A percentile compares a stretch with the other conserved stretches of the same genome.
Evolutionary conservation across 2,888 invertebrate genomes (phyloP).

Genomic region (Patella ulyssiponensis): DNA sequence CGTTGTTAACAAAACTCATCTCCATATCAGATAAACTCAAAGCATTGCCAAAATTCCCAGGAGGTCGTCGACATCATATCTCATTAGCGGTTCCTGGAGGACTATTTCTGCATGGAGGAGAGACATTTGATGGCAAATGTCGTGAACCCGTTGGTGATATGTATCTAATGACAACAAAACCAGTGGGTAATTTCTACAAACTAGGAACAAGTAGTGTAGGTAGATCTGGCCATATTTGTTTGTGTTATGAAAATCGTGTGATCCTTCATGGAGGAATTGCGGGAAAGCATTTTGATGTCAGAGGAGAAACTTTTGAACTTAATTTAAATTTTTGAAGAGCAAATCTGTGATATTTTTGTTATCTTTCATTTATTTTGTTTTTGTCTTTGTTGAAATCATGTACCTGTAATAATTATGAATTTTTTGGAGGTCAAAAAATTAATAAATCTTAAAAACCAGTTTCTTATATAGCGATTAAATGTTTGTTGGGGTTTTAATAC

Average conservation of each 20-base stretch:
- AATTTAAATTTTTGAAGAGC: background rate
- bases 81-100: slow-evolving; percentile 50
- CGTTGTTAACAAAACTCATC: slow-evolving; percentile 16
- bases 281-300: slow-evolving; percentile 29
- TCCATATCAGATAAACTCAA: slow-evolving; percentile 31
- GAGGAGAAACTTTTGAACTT: slow-evolving; percentile 1
- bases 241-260: slow-evolving; percentile 48
- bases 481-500: no score
- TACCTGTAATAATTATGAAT: no score
- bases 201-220: slow-evolving; percentile 52
- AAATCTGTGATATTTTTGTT: no score
- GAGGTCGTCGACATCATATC: slow-evolving; percentile 67
- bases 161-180: slow-evolving; percentile 53
- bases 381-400: no score
- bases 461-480: no score
- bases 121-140: slow-evolving; percentile 69
- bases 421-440: no score
- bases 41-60: slow-evolving; percentile 60
- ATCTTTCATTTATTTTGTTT: no score
- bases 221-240: slow-evolving; percentile 65
- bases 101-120: slow-evolving; percentile 69
- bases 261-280: slow-evolving; percentile 68
- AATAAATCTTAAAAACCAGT: no score
- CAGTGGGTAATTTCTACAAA: slow-evolving; percentile 52
- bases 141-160: slow-evolving; percentile 68